Evolutionary conservation across 2,888 invertebrate genomes (phyloP), one percentile per base, ranked within the genome.

Genomic region (Homarus gammarus): DNA sequence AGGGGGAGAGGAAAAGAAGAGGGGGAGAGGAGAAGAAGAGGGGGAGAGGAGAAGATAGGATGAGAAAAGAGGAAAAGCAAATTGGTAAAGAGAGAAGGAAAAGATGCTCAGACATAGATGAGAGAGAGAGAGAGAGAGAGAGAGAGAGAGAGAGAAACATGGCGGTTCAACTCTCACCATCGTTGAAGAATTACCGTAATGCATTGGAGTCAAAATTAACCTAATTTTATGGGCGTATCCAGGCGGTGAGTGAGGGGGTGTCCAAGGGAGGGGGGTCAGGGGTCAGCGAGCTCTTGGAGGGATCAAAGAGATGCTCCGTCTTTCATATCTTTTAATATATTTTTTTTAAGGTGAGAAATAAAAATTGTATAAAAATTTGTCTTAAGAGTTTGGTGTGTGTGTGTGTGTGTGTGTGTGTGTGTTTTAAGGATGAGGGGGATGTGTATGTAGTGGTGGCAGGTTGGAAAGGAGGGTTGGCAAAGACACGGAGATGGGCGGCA

Each of bases 151-250:
- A 18, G 64, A 82, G 31, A 82, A 40, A 64, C 44, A 22, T 82
- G 70, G 15, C 70, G 31, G 49, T 56, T 27, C 22, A 61, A 27
- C 12, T 18, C 6, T 27, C 3, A 12, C 27, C 3, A 44, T 44
- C 44, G 12, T 12, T 44, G 44, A 44, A 27, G 22, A 64, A 18
- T 27, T 0, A 27, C 3, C 5, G 27, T 5, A 38, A 27, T 31
- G 61, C 12, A 33, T 36, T 38, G 40, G 79, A 27, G 38, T 56
- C 56, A 36, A 38, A 56, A 61, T 61, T 79, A 78, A 51, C 78
- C 78, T 78, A 51, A 78, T 78, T 78, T 78, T 78, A 78, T 78
- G 78, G 51, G 56, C 33, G 78, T 51, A 33, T 56, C 22, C 78
- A 56, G 51, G 15, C 18, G 78, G 51, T 51, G 78, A 33, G 56